Base-by-base conservation (phyloP, 2,113 vertebrate genomes). In the Mola mola region DNA sequence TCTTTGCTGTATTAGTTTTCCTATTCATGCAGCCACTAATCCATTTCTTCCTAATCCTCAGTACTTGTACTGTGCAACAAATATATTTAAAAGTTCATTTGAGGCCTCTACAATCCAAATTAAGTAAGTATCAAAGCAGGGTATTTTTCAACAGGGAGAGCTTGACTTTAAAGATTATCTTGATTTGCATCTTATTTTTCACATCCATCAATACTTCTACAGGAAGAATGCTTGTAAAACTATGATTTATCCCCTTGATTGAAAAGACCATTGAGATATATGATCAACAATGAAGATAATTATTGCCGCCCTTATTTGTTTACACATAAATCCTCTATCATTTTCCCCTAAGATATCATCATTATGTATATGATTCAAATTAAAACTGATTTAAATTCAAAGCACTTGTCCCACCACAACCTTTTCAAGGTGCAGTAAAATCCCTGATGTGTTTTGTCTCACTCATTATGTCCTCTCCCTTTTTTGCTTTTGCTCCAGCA, bases 401-500 rank as follows among this genome's bases (percentile, higher is more conserved):
- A 29, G 6, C 28, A 29, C 28, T 9, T 29, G 21, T 53, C 33
- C 17, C 13, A 36, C 7, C 29, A 1, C 68, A 68, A 51, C 59
- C 56, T 51, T 74, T 78, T 65, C 60, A 75, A 69, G 66, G 78
- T 79, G 72, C 75, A 26, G 61, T 24, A 28, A 66, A 67, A 69
- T 59, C 75, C 61, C 42, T 21, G 38, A 73, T 68, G 71, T 66
- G 42, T 2, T 2, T 46, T 19, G 16, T 41, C 43, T 57, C 65
- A 15, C 16, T 37, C 57, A 34, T 80, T 71, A 55, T 50, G 46
- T 60, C 49, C 55, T 44, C 20, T 34, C 20, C 47, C 44, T 48
- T 13, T 11, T 61, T 68, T 53, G 58, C 15, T 34, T 57, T 41
- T 72, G 70, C 59, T 80, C 42, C 65, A 34, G 20, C 76, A 49